Evolutionary conservation across 2,113 vertebrate species (phyloP).

Genomic region (Pelecanoides urinatrix): DNA sequence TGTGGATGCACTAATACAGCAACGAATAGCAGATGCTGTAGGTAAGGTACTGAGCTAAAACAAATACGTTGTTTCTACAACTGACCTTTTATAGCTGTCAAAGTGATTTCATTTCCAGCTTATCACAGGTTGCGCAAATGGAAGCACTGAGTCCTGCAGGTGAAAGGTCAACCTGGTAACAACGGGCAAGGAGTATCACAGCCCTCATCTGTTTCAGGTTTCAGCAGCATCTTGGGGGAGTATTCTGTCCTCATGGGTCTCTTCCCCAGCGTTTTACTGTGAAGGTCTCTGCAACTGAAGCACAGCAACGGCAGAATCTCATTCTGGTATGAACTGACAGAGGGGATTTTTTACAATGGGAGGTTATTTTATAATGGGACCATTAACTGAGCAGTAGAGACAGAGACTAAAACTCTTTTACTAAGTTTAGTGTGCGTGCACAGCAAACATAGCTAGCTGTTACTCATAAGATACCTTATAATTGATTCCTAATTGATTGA

Average conservation of each 20-base stretch:
- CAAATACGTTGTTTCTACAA: neutral
- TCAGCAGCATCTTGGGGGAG: neutral
- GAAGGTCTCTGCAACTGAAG: neutral
- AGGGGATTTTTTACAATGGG: neutral
- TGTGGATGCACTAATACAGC: neutral
- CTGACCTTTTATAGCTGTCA: conserved; percentile 56
- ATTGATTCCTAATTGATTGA: neutral
- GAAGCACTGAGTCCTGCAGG: neutral
- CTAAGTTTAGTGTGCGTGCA: rapidly evolving
- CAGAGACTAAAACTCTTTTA: neutral
- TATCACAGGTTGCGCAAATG: neutral
- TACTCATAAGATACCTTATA: neutral
- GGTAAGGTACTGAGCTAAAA: neutral
- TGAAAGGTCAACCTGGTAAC: conserved; percentile 23
- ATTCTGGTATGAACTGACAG: neutral
- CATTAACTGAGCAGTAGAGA: neutral
- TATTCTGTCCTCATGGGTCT: neutral
- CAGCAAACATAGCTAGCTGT: neutral
- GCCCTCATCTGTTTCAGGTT: neutral
- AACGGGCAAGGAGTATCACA: neutral
- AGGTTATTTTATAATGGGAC: neutral
- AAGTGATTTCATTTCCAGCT: neutral
- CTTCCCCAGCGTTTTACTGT: neutral
- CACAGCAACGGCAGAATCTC: neutral
- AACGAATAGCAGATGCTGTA: neutral